These are phyloP conservation scores for Sarcophaga bullata DNA, from an alignment of 1,140 invertebrate species.

Conservation along the genomic window DNA sequence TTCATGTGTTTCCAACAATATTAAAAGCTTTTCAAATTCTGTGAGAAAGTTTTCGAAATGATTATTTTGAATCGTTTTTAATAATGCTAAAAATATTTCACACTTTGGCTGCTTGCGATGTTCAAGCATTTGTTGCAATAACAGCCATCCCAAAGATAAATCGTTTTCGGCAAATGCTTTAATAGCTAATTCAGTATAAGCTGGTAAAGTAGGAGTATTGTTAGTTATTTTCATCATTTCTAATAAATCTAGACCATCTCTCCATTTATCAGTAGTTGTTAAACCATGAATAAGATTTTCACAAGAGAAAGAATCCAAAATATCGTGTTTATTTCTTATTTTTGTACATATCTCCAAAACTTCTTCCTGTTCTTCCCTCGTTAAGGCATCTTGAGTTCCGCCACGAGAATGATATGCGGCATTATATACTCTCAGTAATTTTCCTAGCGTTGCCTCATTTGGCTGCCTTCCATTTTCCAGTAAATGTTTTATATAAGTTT, in stretches of 20 bases:
- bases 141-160: conserved; percentile 52
- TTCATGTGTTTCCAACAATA: conserved; percentile 54
- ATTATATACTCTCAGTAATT: conserved; percentile 69
- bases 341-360: conserved; percentile 69
- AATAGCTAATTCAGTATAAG: conserved; percentile 51
- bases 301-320: conserved; percentile 70
- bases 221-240: conserved; percentile 69
- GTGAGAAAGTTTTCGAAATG: conserved; percentile 3
- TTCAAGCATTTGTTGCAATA: conserved; percentile 56
- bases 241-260: conserved; percentile 70
- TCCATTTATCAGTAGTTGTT: conserved; percentile 72
- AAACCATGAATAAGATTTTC: conserved; percentile 71
- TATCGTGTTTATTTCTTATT: conserved; percentile 69
- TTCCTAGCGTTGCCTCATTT: conserved; percentile 69
- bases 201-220: conserved; percentile 50
- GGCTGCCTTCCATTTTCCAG: conserved; percentile 65
- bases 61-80: conserved; percentile 43
- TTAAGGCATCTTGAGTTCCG: conserved; percentile 59
- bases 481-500: conserved; percentile 71
- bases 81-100: conserved; percentile 53
- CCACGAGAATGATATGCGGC: conserved; percentile 55
- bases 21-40: conserved; percentile 49
- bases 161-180: conserved; percentile 52
- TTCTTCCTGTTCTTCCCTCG: conserved; percentile 67
- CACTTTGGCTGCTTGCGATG: conserved; percentile 54